phyloP scores from a whole-genome alignment of 2,888 invertebrate genomes.

The Caenorhabditis drosophilae region DNA sequence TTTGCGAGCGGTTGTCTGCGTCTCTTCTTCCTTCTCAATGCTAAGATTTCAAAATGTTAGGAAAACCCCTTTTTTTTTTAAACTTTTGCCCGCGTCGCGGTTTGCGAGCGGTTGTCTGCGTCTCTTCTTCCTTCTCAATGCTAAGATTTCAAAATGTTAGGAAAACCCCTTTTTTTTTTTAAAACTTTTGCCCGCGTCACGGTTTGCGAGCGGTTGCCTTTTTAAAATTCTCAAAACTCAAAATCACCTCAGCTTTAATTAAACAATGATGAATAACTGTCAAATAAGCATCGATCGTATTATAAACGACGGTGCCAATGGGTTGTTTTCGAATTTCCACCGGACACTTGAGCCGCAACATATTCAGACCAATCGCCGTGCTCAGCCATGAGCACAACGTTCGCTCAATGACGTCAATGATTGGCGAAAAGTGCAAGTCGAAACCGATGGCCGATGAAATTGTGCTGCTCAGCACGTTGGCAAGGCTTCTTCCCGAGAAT shows the following conservation, averaged over 20 bases:
- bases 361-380: constrained; percentile 12
- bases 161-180: background rate
- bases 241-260: background rate
- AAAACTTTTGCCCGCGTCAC: constrained; percentile 5
- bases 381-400: constrained; percentile 20
- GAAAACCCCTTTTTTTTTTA: background rate
- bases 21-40: no score
- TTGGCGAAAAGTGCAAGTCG: constrained; percentile 15
- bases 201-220: no score
- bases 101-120: no score
- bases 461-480: constrained; percentile 24
- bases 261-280: constrained; percentile 7
- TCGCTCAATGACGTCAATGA: constrained; percentile 16
- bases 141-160: no score
- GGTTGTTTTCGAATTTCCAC: constrained; percentile 4
- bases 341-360: background rate
- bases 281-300: constrained; percentile 13
- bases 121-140: no score
- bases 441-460: constrained; percentile 13
- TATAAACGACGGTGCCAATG: constrained; percentile 22
- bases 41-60: no score
- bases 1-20: no score
- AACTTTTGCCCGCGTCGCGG: no score
- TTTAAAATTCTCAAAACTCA: background rate
- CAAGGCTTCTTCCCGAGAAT: constrained; percentile 23